Evolutionary conservation across 2,113 vertebrate genomes (phyloP), one percentile per base, ranked within the genome.

Genomic region (Pachyramphus minor): DNA sequence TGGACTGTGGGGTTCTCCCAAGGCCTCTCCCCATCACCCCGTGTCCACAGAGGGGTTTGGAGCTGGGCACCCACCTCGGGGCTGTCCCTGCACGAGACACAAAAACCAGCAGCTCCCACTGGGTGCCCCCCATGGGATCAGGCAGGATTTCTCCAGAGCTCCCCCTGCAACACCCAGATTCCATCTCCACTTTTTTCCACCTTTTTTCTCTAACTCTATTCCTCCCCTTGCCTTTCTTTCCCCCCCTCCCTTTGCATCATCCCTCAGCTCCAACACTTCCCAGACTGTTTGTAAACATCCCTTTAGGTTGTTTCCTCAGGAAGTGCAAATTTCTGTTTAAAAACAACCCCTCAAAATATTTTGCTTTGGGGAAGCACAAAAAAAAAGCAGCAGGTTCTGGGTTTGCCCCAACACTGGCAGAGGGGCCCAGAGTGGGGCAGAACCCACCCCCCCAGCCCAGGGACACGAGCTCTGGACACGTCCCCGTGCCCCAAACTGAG

Each of bases 211-310:
- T 2, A 16, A 41, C 45, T 35, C 44, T 56, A 49, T 41, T 12
- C 44, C 30, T 42, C 24, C 14, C 6, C 14, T 15, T 1, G 0
- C 10, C 6, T 2, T 1, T 0, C 6, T 12, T 23, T 7, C 2
- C 1, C 1, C 9, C 7, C 28, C 33, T 7, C n/a, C 10, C n/a
- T 45, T 73, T 6, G 10, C 62, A 41, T 19, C 86, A 64, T 37
- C 63, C 53, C 60, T n/a, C 82, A 18, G 27, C 71, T 82, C 66
- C 25, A 24, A 39, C 4, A 1, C 74, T 74, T 71, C 83, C 86
- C 60, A 37, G 74, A 8, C 45, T 4, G 8, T 73, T 84, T 42
- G 35, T 41, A 75, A 84, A 88, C 83, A 55, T 22, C 71, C 76
- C 67, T 41, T 20, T 1, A 27, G 71, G 72, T 56, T 22, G 21